Evolutionary conservation across 1,140 invertebrate genomes (phyloP), one percentile per base, ranked within the genome.

Genomic region (Neotoxoptera formosana): DNA sequence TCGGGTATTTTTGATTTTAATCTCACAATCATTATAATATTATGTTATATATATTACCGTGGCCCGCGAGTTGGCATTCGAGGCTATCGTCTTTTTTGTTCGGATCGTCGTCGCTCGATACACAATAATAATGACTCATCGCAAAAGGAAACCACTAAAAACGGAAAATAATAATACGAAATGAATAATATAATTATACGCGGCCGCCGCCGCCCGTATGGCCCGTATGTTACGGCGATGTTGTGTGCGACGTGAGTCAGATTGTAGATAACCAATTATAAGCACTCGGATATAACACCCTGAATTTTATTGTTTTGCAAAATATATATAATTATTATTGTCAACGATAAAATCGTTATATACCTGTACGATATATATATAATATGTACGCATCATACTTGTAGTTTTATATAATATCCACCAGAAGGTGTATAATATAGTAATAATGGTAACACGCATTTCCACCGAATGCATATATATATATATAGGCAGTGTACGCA

Each of bases 231-330:
- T 17, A 20, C 30, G n/a, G 11, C 17, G 30, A 67, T 67, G 60
- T 67, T 67, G 60, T 67, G 30, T 67, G 25, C 60, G 30, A 67
- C 17, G 60, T 76, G 30, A 76, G 60, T 76, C 60, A 76, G 60
- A 76, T 76, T 76, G n/a, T 76, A 76, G 60, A 76, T 76, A 76
- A 76, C 60, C 60, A 76, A 41, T 41, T 41, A 41, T 41, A n/a
- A 76, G 60, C 60, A 76, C 60, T 76, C 6, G n/a, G 60, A 76
- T 67, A 67, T 34, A 76, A 76, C 60, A 76, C 60, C 25, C 56
- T n/a, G n/a, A n/a, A 76, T 76, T 76, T 76, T 76, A n/a, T 76
- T 76, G 60, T 76, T 76, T 76, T 76, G 60, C 60, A 76, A 6
- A 76, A 76, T 76, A n/a, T n/a, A 76, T n/a, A 76, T 53, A 53